A percentile compares a stretch with the other conserved stretches of the same genome.
Evolutionary conservation across 1,140 invertebrate species (phyloP).

Genomic region (Sinonovacula constricta): DNA sequence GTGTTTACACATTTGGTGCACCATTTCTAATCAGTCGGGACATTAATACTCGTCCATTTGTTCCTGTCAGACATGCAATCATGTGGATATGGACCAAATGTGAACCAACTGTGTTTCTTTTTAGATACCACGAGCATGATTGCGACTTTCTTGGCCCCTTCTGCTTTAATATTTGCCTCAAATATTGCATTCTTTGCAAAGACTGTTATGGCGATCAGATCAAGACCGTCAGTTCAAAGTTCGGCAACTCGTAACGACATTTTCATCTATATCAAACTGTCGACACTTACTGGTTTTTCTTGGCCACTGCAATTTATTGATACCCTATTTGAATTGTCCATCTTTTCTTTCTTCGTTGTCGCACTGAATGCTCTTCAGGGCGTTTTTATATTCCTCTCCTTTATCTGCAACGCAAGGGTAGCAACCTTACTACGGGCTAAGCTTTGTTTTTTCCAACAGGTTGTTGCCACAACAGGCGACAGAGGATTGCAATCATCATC

Average conservation of each 20-base stretch:
- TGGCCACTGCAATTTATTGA: slow-evolving; percentile 27
- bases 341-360: slow-evolving; percentile 8
- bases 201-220: slow-evolving; percentile 15
- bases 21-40: slow-evolving; percentile 12
- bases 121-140: neutral
- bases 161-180: slow-evolving; percentile 3
- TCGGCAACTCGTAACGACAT: neutral
- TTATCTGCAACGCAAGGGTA: slow-evolving; percentile 27
- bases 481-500: too few relatives aligned
- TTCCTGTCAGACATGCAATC: neutral
- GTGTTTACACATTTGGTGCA: too few relatives aligned
- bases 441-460: too few relatives aligned
- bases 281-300: slow-evolving; percentile 21
- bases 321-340: slow-evolving; percentile 5
- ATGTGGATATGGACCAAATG: slow-evolving; percentile 30
- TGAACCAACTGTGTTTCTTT: slow-evolving; percentile 12
- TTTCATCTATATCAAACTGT: slow-evolving; percentile 30
- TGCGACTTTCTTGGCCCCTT: slow-evolving; percentile 1
- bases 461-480: too few relatives aligned
- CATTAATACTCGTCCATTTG: neutral
- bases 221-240: slow-evolving; percentile 7
- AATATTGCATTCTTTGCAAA: slow-evolving; percentile 6
- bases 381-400: slow-evolving; percentile 33
- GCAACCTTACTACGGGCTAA: too few relatives aligned
- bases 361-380: slow-evolving; percentile 24